Percentiles rank a stretch among this genome's conserved stretches.
These are phyloP conservation scores for Cassiopea xamachana DNA, from an alignment of 30 jellyfish, hydroid and myxozoan genomes.

Conservation along the genomic window DNA sequence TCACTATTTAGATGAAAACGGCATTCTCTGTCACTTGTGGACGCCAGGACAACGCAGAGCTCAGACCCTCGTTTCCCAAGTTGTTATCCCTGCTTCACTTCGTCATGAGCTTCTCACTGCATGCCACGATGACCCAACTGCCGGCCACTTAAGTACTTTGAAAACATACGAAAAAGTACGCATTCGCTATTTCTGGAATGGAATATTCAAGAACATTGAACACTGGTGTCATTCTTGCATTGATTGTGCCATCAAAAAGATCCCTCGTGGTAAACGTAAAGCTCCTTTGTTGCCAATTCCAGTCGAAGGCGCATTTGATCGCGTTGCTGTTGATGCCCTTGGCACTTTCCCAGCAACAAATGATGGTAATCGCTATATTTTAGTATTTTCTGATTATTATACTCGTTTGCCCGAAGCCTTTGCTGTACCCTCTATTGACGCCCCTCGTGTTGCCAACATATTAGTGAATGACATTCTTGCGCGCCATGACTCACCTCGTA, in stretches of 20 bases:
- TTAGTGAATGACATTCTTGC: constrained; percentile 32
- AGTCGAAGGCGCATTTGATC: constrained; percentile 52
- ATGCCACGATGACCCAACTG: constrained; percentile 69
- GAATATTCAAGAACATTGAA: constrained; percentile 51
- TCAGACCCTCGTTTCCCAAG: constrained; percentile 15
- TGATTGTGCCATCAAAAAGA: constrained; percentile 60
- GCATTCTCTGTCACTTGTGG: constrained; percentile 56
- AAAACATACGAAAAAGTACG: constrained; percentile 59
- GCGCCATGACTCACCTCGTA: constrained; percentile 57
- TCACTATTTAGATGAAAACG: constrained; percentile 22
- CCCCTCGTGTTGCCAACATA: constrained; percentile 41
- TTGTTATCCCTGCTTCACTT: constrained; percentile 41
- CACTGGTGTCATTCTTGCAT: constrained; percentile 74
- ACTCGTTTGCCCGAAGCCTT: constrained; percentile 64
- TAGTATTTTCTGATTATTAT: constrained; percentile 29
- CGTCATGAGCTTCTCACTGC: constrained; percentile 41
- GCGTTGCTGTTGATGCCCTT: constrained; percentile 33
- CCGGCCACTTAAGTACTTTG: constrained; percentile 34
- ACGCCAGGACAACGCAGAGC: constrained; percentile 38
- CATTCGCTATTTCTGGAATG: constrained; percentile 52
- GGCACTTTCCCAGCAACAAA: constrained; percentile 63
- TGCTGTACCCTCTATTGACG: constrained; percentile 30
- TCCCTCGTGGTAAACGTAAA: constrained; percentile 36
- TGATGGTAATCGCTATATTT: constrained; percentile 29
- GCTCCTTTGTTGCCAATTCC: constrained; percentile 55